phyloP scores from a whole-genome alignment of 2,113 vertebrate genomes.

The Pangasianodon hypophthalmus region DNA sequence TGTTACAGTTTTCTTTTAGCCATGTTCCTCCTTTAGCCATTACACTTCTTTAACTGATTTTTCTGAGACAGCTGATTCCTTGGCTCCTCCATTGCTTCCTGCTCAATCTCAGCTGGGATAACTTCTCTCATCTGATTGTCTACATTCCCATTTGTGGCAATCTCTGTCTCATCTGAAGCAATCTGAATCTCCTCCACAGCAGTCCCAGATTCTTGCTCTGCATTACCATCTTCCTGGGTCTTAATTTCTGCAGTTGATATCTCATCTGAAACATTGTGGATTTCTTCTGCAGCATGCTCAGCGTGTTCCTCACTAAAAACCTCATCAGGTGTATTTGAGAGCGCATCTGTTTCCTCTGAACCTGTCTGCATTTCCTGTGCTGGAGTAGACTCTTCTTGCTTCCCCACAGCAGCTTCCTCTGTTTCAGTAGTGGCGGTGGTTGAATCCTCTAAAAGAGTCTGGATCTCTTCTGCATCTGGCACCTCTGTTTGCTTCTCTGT shows the following conservation, averaged over 20 bases:
- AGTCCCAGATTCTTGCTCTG: conserved; percentile 1
- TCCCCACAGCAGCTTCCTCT: neutral
- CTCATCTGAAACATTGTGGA: neutral
- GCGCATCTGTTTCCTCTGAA: neutral
- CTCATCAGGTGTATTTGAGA: neutral
- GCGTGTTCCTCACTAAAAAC: conserved; percentile 2
- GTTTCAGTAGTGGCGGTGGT: neutral
- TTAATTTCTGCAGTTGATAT: neutral
- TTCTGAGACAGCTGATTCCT: conserved; percentile 8
- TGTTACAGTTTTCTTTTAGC: neutral
- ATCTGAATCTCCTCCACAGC: neutral
- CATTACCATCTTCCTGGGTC: neutral
- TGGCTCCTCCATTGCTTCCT: conserved; percentile 15
- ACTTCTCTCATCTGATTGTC: conserved; percentile 1
- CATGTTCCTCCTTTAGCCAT: neutral
- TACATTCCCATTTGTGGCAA: neutral
- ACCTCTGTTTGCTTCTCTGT: conserved; percentile 15
- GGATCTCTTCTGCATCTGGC: neutral
- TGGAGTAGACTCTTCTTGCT: neutral
- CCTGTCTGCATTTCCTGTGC: neutral
- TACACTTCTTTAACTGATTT: conserved; percentile 1
- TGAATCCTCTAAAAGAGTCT: neutral
- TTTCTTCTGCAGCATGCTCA: neutral
- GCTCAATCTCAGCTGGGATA: neutral
- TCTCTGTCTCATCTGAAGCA: neutral